Evolutionary conservation across 2,113 vertebrate genomes (phyloP).

Genomic region (Oophaga pumilio): DNA sequence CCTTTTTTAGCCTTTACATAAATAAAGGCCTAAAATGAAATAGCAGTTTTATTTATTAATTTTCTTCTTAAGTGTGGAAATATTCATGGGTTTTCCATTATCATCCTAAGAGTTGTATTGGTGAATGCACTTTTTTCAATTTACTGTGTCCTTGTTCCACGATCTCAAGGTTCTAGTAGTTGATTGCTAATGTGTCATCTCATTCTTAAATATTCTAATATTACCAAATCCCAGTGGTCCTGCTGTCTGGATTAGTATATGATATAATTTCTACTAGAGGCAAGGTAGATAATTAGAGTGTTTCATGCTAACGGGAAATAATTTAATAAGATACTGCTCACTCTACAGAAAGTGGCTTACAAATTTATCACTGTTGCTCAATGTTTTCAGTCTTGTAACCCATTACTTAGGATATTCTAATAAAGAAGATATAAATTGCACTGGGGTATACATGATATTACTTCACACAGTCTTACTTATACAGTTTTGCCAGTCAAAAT

Average conservation of each 20-base stretch:
- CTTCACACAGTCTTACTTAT: background rate
- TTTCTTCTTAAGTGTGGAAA: background rate
- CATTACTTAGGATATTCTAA: background rate
- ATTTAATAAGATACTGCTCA: background rate
- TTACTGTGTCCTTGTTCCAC: background rate
- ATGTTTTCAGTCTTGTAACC: background rate
- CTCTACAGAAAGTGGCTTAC: background rate
- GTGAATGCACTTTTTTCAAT: background rate
- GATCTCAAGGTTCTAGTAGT: background rate
- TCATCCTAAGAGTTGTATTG: background rate
- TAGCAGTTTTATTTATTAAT: no score
- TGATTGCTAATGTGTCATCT: background rate
- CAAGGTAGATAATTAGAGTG: background rate
- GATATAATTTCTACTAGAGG: slow-evolving; percentile 4
- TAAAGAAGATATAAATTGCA: background rate
- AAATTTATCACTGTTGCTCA: background rate
- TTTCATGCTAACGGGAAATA: background rate
- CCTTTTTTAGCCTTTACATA: no score
- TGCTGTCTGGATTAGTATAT: background rate
- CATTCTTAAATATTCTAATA: background rate
- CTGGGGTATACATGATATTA: background rate
- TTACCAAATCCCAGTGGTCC: background rate
- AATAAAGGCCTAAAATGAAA: no score
- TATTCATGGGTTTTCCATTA: background rate
- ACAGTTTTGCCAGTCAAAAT: background rate